These are phyloP conservation scores for Zaprionus vittiger DNA, from an alignment of 1,140 invertebrate genomes.

Conservation along the genomic window DNA sequence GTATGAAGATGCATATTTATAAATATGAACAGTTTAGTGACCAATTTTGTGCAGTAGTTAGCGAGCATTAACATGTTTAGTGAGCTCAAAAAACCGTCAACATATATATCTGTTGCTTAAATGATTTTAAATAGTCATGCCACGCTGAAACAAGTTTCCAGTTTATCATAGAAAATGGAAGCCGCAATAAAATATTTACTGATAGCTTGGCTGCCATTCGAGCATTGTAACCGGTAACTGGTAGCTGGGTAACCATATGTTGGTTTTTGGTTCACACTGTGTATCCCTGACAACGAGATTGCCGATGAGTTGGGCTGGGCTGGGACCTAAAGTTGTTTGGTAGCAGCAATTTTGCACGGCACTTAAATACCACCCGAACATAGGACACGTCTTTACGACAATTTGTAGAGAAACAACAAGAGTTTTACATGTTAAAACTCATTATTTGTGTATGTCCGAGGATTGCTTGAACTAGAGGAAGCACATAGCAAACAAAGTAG, in stretches of 20 bases:
- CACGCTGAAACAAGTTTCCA: not conserved
- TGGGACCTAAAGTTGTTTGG: slow-evolving; percentile 2
- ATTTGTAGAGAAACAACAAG: not conserved
- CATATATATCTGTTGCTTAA: not conserved
- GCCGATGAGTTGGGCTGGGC: not conserved
- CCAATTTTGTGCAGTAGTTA: not conserved
- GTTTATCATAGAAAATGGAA: not conserved
- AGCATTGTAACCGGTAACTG: slow-evolving; percentile 7
- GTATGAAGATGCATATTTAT: not conserved
- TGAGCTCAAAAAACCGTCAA: not conserved
- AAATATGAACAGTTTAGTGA: not conserved
- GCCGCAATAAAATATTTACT: slow-evolving; percentile 6
- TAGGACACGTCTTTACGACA: slow-evolving; percentile 9
- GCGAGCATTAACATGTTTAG: not conserved
- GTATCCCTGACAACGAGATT: slow-evolving; percentile 12
- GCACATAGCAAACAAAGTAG: not conserved
- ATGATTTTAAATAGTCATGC: not conserved
- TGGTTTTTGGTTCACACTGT: slow-evolving; percentile 4
- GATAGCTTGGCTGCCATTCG: not conserved
- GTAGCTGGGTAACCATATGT: slow-evolving; percentile 12
- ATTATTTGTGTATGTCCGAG: slow-evolving; percentile 2
- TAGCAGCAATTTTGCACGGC: slow-evolving; percentile 1
- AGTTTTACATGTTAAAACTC: slow-evolving; percentile 4
- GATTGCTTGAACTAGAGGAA: not conserved
- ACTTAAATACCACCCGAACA: slow-evolving; percentile 11